Evolutionary conservation across 2,888 invertebrate genomes (phyloP).

Genomic region (Plebejus anna): DNA sequence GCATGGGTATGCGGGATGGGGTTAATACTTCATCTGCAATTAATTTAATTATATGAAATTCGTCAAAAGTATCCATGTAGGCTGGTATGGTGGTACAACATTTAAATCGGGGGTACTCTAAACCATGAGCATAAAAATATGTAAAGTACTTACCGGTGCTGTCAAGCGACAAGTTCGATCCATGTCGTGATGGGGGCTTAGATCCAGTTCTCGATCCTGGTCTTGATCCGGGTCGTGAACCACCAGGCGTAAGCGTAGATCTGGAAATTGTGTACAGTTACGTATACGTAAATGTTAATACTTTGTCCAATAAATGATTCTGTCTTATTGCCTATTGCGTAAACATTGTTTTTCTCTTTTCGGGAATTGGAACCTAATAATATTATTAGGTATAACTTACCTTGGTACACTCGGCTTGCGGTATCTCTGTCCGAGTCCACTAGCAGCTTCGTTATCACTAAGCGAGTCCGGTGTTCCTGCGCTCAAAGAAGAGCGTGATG

Average conservation of each 20-base stretch:
- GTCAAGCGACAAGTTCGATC: constrained; percentile 94
- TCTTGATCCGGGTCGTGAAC: constrained; percentile 91
- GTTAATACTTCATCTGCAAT: constrained; percentile 84
- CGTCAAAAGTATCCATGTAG: not conserved
- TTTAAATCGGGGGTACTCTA: not conserved
- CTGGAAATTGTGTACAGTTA: constrained; percentile 51
- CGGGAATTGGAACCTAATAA: not conserved
- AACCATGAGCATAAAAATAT: not conserved
- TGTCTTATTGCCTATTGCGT: too few relatives aligned
- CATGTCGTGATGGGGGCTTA: constrained; percentile 95
- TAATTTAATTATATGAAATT: constrained; percentile 20
- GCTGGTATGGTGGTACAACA: not conserved
- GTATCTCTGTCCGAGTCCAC: constrained; percentile 83
- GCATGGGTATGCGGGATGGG: constrained; percentile 90
- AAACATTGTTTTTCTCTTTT: not conserved
- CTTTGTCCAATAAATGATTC: not conserved
- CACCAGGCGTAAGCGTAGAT: constrained; percentile 87
- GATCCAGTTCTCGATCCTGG: constrained; percentile 92
- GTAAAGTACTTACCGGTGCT: constrained; percentile 84
- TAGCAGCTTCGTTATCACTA: constrained; percentile 91
- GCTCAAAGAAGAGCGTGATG: constrained; percentile 88
- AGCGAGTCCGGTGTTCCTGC: constrained; percentile 94
- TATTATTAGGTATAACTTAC: constrained; percentile 42
- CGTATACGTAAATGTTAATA: not conserved
- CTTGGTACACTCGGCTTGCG: constrained; percentile 83